phyloP scores from a whole-genome alignment of 1,140 invertebrate genomes.

The Agrypnia vestita region DNA sequence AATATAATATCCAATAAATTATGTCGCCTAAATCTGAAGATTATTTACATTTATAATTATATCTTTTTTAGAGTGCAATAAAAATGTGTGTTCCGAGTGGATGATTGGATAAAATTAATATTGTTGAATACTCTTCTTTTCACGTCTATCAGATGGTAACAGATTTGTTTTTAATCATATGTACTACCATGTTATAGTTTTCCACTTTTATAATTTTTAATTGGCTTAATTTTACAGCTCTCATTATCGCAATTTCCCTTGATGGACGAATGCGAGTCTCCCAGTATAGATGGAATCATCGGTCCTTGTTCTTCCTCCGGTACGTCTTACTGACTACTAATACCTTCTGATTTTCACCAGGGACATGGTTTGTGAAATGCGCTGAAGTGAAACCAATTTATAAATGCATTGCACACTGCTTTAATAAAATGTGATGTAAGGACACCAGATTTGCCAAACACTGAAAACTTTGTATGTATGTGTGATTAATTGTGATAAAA shows the following conservation, averaged over 20 bases:
- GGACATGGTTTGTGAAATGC: background rate
- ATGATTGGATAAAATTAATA: too few species aligned
- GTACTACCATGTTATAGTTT: too few species aligned
- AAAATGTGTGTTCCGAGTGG: too few species aligned
- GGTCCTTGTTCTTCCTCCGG: conserved; percentile 60
- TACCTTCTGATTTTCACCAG: conserved; percentile 3
- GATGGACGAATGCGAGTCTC: conserved; percentile 52
- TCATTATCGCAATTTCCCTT: conserved; percentile 52
- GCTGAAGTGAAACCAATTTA: background rate
- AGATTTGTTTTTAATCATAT: too few species aligned
- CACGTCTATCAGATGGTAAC: too few species aligned
- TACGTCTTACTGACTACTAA: conserved; percentile 59
- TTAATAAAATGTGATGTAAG: conserved; percentile 26
- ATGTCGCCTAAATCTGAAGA: too few species aligned
- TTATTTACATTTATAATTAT: too few species aligned
- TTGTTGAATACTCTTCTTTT: too few species aligned
- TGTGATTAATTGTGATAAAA: conserved; percentile 33
- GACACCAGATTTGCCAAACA: conserved; percentile 31
- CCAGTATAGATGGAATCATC: conserved; percentile 58
- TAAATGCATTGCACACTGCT: background rate
- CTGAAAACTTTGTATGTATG: background rate
- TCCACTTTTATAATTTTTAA: too few species aligned
- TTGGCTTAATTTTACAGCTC: conserved; percentile 39
- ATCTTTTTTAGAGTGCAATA: too few species aligned
- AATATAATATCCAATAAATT: too few species aligned